Conservation (phyloP, 23 tunicate genomes). For the Clavelina lepadiformis region DNA sequence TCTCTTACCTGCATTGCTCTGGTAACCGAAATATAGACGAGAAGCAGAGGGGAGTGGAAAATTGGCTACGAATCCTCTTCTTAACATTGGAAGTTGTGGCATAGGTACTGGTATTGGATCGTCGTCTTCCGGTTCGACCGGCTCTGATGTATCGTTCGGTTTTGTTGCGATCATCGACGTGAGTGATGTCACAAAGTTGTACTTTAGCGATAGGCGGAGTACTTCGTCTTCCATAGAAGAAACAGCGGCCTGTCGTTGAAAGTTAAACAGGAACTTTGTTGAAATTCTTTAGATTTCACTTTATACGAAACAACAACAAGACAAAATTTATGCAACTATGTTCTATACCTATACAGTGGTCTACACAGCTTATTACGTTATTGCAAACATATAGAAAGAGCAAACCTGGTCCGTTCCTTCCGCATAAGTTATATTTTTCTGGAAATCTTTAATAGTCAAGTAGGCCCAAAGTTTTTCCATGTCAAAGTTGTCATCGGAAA, state of each 20-base stretch:
- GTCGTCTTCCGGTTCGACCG: background rate
- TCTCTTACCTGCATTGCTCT: too few relatives aligned
- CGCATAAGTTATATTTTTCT: slow-evolving; percentile 4
- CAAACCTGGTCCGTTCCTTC: background rate
- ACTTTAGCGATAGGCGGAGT: slow-evolving; percentile 35
- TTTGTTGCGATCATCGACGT: slow-evolving; percentile 79
- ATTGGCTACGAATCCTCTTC: too few relatives aligned
- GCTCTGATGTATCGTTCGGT: slow-evolving; percentile 28
- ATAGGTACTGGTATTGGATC: background rate
- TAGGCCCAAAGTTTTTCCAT: slow-evolving; percentile 31
- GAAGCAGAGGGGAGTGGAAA: too few relatives aligned
- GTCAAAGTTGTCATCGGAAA: slow-evolving; percentile 8
- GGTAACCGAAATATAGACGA: too few relatives aligned
- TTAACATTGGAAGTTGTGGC: too few relatives aligned
- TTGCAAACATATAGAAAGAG: background rate
- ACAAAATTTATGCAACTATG: background rate
- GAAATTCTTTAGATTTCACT: too few relatives aligned
- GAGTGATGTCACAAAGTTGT: slow-evolving; percentile 61
- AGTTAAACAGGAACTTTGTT: too few relatives aligned
- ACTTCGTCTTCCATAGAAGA: slow-evolving; percentile 13
- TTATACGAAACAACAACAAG: background rate
- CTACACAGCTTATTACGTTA: background rate
- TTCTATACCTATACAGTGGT: background rate
- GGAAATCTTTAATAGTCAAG: slow-evolving; percentile 17
- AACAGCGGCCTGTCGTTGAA: background rate